Base-by-base conservation (phyloP, 1,140 invertebrate species). In the Subanguina moxae region DNA sequence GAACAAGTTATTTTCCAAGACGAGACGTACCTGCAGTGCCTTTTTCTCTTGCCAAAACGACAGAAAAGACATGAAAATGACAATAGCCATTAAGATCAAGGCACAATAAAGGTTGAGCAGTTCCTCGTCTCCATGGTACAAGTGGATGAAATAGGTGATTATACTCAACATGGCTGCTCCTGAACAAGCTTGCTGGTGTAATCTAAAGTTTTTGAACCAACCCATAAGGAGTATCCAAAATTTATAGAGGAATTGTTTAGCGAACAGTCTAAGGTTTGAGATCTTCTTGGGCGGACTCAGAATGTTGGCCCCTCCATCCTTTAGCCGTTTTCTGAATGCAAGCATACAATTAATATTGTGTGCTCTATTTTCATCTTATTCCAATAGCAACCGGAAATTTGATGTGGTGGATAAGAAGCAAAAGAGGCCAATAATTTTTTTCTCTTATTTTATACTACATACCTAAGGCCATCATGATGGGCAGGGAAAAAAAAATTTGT, bases 41-140 rank as follows among this genome's bases (percentile, higher is more conserved):
- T 81, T 81, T 23, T 71, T 76, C 52, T 82, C 79, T 57, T 82
- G 80, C 75, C 78, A 80, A 64, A 80, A 82, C 9, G 79, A 82
- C 19, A 81, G 30, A 23, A 82, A 67, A 45, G 73, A 61, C 80
- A 82, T 82, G 13, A 75, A 66, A 28, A 82, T n/a, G 25, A 82
- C 80, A 32, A 82, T 76, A 21, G 62, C 62, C 27, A 82, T 76
- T 8, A 82, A 61, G 48, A 78, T 82, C 38, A 77, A 64, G 1
- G 80, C 80, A 69, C 78, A 80, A 62, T 82, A 82, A 27, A 82
- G 68, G 62, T 82, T 82, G 17, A 82, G 64, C 13, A 73, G 48
- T 65, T 80, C 80, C 46, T 77, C 75, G 43, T 66, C 68, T 13
- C 79, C 80, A 46, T 75, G 78, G 64, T 77, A 75, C 21, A 83